These are phyloP conservation scores for Yponomeuta evonymella DNA, from an alignment of 2,888 invertebrate genomes.

Conservation along the genomic window DNA sequence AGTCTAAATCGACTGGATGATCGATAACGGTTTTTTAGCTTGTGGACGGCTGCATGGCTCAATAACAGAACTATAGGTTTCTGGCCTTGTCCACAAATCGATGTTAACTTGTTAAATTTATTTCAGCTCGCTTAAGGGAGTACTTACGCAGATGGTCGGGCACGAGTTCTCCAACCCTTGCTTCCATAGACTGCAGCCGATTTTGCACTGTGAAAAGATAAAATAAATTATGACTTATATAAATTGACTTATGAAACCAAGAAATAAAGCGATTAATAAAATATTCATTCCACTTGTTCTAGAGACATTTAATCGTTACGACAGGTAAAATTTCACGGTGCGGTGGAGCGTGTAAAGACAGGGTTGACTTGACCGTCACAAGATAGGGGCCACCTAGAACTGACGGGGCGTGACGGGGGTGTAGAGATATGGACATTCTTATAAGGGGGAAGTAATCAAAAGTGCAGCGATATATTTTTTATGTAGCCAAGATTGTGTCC, in stretches of 20 bases:
- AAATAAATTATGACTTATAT: too few relatives aligned
- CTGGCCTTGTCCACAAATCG: too few relatives aligned
- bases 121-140: background rate
- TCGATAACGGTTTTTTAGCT: too few relatives aligned
- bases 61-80: too few relatives aligned
- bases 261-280: too few relatives aligned
- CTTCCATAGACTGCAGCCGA: slow-evolving; percentile 88
- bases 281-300: slow-evolving; percentile 13
- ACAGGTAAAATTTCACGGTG: slow-evolving; percentile 20
- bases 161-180: slow-evolving; percentile 85
- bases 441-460: too few relatives aligned
- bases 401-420: background rate
- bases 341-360: slow-evolving; percentile 23
- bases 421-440: background rate
- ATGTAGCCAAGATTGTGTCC: too few relatives aligned
- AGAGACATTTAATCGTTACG: slow-evolving; percentile 4
- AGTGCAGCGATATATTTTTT: too few relatives aligned
- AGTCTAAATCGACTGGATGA: too few relatives aligned
- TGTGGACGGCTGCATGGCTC: too few relatives aligned
- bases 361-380: slow-evolving; percentile 8
- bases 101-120: too few relatives aligned
- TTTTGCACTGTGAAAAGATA: slow-evolving; percentile 78
- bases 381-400: slow-evolving; percentile 1
- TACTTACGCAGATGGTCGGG: slow-evolving; percentile 89
- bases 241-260: too few relatives aligned